A percentile compares a stretch with the other conserved stretches of the same genome.
Evolutionary conservation across 1,140 invertebrate genomes (phyloP).

Genomic region (Drosophila tsacasi): DNA sequence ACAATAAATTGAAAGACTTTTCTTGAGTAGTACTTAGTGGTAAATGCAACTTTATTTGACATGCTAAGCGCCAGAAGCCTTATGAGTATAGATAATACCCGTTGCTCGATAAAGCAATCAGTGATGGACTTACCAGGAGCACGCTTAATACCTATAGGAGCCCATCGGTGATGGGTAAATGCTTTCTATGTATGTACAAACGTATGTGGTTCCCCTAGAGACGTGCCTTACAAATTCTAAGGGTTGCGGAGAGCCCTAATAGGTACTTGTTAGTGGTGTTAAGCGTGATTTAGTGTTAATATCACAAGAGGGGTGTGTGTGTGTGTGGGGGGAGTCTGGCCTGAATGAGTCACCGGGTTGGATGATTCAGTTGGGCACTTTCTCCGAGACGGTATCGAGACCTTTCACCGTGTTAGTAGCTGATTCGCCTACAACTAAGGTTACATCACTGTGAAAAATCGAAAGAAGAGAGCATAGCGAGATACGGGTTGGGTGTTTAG

Average conservation of each 20-base stretch:
- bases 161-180: conserved; percentile 46
- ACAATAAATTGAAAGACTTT: conserved; percentile 49
- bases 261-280: conserved; percentile 65
- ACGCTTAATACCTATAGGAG: conserved; percentile 47
- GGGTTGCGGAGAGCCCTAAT: conserved; percentile 44
- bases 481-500: conserved; percentile 64
- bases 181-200: conserved; percentile 45
- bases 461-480: conserved; percentile 67
- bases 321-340: conserved; percentile 30
- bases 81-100: conserved; percentile 41
- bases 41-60: conserved; percentile 68
- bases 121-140: conserved; percentile 38
- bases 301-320: conserved; percentile 58
- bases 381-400: conserved; percentile 78
- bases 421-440: conserved; percentile 75
- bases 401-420: conserved; percentile 68
- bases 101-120: conserved; percentile 47
- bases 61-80: conserved; percentile 58
- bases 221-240: conserved; percentile 52
- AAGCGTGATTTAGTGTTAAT: conserved; percentile 72
- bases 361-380: conserved; percentile 61
- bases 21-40: conserved; percentile 23
- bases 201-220: conserved; percentile 49
- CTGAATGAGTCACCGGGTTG: conserved; percentile 34
- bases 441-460: conserved; percentile 80